A percentile compares a stretch with the other conserved stretches of the same genome.
phyloP scores from a whole-genome alignment of 2,888 invertebrate species.

The Xanthorhoe spadicearia region DNA sequence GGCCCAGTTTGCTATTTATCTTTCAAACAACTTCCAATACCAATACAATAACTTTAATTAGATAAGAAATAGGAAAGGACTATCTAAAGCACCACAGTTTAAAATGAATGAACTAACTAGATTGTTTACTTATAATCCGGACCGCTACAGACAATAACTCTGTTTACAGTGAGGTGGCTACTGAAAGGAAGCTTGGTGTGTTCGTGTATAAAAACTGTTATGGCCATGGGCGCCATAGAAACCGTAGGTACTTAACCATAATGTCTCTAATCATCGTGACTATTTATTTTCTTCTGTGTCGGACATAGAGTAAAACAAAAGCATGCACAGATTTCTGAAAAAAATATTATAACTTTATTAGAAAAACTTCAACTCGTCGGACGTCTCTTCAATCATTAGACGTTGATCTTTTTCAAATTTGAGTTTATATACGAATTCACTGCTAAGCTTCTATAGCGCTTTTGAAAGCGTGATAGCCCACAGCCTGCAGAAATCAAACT shows the following conservation, averaged over 20 bases:
- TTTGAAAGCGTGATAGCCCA: too few species aligned
- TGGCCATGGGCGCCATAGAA: constrained; percentile 67
- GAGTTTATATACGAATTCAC: too few species aligned
- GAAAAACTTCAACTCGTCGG: too few species aligned
- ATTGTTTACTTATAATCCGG: constrained; percentile 1
- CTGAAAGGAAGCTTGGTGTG: constrained; percentile 37
- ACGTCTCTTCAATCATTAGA: too few species aligned
- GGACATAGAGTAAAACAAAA: constrained; percentile 5
- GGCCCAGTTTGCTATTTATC: constrained; percentile 82
- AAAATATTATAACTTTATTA: not conserved
- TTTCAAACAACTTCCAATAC: not conserved
- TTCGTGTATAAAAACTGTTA: constrained; percentile 61
- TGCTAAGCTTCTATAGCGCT: too few species aligned
- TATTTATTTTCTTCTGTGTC: constrained; percentile 19
- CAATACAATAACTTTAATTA: not conserved
- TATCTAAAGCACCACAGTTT: constrained; percentile 14
- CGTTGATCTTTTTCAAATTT: too few species aligned
- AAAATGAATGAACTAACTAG: constrained; percentile 7
- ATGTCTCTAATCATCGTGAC: constrained; percentile 58
- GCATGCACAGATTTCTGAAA: not conserved
- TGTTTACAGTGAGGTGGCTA: constrained; percentile 31
- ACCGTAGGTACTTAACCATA: constrained; percentile 54
- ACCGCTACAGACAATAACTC: constrained; percentile 7
- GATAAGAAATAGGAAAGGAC: not conserved
- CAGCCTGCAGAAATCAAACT: too few species aligned